phyloP scores from a whole-genome alignment of 1,140 invertebrate genomes.

The Scylla paramamosain region DNA sequence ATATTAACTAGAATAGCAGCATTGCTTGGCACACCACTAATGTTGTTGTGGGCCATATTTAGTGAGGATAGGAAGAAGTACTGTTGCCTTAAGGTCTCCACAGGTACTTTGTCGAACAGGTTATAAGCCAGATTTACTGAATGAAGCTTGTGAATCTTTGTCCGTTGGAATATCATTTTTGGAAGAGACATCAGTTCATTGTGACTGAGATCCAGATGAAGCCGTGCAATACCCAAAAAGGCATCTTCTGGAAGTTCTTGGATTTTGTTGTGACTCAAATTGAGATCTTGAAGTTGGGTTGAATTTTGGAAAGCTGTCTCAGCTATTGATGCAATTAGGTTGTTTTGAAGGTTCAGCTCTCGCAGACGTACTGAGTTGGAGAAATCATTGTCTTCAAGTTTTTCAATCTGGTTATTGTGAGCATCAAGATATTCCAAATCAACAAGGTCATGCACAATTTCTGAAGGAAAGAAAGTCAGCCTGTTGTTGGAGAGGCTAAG shows the following conservation, averaged over 20 bases:
- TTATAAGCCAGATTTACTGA: conserved; percentile 90
- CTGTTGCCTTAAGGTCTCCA: conserved; percentile 89
- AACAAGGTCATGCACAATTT: conserved; percentile 85
- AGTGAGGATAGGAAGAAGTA: conserved; percentile 89
- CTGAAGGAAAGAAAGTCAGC: conserved; percentile 90
- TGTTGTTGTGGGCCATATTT: conserved; percentile 89
- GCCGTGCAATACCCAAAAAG: conserved; percentile 89
- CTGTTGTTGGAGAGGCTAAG: conserved; percentile 87
- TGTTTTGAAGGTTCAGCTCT: conserved; percentile 86
- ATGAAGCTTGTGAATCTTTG: conserved; percentile 89
- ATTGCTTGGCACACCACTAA: conserved; percentile 89
- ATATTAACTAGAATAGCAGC: conserved; percentile 92
- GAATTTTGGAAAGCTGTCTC: conserved; percentile 95
- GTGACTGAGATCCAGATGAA: conserved; percentile 88
- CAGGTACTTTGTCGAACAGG: conserved; percentile 88
- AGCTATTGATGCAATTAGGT: conserved; percentile 89
- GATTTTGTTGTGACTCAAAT: conserved; percentile 88
- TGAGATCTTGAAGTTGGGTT: conserved; percentile 89
- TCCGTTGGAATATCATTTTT: conserved; percentile 90
- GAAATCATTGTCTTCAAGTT: conserved; percentile 91
- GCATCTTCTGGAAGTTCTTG: conserved; percentile 88
- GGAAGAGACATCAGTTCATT: conserved; percentile 89
- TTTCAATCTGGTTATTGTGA: conserved; percentile 88
- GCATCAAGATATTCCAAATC: conserved; percentile 84
- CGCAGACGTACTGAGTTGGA: conserved; percentile 88